Evolutionary conservation across 1,140 invertebrate genomes (phyloP).

Genomic region (Atta colombica): DNA sequence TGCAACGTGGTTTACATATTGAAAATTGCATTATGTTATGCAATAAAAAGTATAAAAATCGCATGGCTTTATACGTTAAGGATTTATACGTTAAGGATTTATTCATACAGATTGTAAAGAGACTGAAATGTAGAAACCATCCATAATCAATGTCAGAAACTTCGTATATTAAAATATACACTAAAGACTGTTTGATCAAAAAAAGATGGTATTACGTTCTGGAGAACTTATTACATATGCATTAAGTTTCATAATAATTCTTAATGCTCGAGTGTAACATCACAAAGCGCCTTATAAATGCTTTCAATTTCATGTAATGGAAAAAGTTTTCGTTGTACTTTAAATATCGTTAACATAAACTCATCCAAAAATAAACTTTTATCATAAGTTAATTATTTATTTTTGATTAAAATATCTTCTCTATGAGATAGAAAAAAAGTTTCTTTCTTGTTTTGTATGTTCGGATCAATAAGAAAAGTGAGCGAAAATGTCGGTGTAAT

Average conservation of each 20-base stretch:
- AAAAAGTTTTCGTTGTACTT: background rate
- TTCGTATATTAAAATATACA: constrained; percentile 18
- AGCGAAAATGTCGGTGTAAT: background rate
- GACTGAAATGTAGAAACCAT: background rate
- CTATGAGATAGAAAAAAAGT: background rate
- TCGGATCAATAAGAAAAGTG: background rate
- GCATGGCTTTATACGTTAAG: background rate
- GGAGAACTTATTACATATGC: background rate
- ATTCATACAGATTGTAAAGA: background rate
- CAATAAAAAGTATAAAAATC: constrained; percentile 1
- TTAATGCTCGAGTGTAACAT: background rate
- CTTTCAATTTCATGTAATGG: background rate
- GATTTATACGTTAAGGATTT: background rate
- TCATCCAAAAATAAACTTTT: constrained; percentile 1
- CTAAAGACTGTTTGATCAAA: constrained; percentile 11
- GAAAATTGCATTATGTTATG: background rate
- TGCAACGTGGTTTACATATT: constrained; percentile 1
- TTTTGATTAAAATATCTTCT: constrained; percentile 2
- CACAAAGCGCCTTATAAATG: constrained; percentile 11
- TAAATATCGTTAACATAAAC: constrained; percentile 18
- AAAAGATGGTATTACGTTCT: background rate
- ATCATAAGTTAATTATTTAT: constrained; percentile 12
- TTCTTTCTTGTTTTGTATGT: background rate
- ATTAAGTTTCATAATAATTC: constrained; percentile 7
- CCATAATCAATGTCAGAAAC: background rate